phyloP scores from a whole-genome alignment of 2,113 vertebrate species.

The Pyxicephalus adspersus region DNA sequence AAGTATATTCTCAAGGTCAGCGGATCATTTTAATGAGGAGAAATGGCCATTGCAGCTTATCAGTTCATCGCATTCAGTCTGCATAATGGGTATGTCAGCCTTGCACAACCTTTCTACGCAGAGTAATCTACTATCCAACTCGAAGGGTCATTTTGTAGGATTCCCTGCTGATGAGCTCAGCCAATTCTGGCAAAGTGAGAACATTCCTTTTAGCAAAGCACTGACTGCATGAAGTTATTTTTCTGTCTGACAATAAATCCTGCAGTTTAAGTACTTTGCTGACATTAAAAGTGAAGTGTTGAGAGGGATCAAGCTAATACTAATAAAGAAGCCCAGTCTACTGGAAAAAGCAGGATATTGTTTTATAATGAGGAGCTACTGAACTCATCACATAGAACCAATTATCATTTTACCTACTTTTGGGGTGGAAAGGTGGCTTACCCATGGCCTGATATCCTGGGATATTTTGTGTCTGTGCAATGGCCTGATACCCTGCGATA shows the following conservation, averaged over 20 bases:
- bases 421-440: no score
- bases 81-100: background rate
- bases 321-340: background rate
- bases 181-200: background rate
- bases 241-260: slow-evolving; percentile 4
- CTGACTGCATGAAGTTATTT: background rate
- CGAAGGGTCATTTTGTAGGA: background rate
- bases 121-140: background rate
- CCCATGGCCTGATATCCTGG: no score
- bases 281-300: slow-evolving; percentile 24
- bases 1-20: slow-evolving; percentile 22
- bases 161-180: background rate
- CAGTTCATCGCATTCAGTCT: background rate
- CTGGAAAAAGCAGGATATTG: background rate
- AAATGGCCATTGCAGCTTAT: background rate
- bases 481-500: no score
- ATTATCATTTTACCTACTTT: no score
- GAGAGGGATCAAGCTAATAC: background rate
- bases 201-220: background rate
- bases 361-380: no score
- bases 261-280: background rate
- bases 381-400: no score
- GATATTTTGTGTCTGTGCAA: no score
- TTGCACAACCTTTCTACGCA: background rate
- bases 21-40: slow-evolving; percentile 22